Conservation (phyloP, 2,888 invertebrate species). For the Rutpela maculata region DNA sequence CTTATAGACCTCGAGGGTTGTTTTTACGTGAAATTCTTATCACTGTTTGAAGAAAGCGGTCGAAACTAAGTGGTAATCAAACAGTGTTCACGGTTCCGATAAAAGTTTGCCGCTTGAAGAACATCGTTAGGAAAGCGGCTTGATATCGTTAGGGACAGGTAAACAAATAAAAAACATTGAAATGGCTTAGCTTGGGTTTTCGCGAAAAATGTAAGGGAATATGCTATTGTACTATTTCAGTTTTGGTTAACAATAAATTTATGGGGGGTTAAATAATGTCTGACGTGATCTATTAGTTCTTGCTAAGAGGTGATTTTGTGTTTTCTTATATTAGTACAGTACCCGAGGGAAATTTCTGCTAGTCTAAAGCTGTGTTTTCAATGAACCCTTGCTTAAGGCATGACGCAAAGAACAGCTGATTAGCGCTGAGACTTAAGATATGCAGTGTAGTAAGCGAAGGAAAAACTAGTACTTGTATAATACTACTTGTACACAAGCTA, state of each 20-base stretch:
- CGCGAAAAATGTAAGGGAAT: background rate
- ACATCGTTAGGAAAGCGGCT: conserved; percentile 2
- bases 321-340: too few species aligned
- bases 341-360: too few species aligned
- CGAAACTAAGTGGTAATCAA: background rate
- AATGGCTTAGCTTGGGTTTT: background rate
- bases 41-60: conserved; percentile 37
- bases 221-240: background rate
- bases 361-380: too few species aligned
- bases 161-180: background rate
- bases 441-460: too few species aligned
- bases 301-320: too few species aligned
- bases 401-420: too few species aligned
- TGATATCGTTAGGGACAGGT: background rate
- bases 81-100: conserved; percentile 6
- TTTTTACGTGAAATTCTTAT: conserved; percentile 47
- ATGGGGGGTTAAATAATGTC: too few species aligned
- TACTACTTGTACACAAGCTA: too few species aligned
- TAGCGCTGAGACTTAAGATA: too few species aligned
- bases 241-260: background rate
- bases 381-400: too few species aligned
- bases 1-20: conserved; percentile 47
- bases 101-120: conserved; percentile 13
- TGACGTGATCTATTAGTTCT: too few species aligned
- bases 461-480: too few species aligned